These are phyloP conservation scores for Campylorhamphus procurvoides DNA, from an alignment of 2,113 vertebrate genomes.

Conservation along the genomic window DNA sequence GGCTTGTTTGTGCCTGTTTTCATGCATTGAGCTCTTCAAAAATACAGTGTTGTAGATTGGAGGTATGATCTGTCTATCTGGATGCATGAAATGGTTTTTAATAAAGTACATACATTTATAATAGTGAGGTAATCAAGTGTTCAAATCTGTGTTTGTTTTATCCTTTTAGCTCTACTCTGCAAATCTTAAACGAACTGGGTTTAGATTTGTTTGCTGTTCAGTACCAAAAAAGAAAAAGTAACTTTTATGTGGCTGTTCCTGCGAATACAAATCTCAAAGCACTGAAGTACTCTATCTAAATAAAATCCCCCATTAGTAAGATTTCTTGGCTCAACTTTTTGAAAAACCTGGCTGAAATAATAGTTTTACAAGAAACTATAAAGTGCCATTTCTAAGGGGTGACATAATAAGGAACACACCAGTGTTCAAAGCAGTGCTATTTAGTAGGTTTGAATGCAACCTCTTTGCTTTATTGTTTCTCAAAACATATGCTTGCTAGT, in stretches of 20 bases:
- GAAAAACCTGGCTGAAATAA: neutral
- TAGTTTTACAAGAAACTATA: neutral
- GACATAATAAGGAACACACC: neutral
- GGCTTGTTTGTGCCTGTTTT: neutral
- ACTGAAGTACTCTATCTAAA: neutral
- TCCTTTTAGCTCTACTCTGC: neutral
- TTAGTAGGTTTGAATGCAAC: neutral
- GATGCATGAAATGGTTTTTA: neutral
- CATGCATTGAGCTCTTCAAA: neutral
- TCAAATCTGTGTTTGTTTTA: neutral
- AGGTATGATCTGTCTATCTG: neutral
- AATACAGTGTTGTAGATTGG: neutral
- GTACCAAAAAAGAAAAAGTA: neutral
- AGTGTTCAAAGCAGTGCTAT: neutral
- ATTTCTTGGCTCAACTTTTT: neutral
- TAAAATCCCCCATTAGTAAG: neutral
- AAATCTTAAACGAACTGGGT: neutral
- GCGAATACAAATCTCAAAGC: neutral
- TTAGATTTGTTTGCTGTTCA: neutral
- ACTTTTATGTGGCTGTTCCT: neutral
- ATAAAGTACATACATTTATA: neutral
- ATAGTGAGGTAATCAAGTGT: neutral
- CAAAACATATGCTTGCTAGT: neutral
- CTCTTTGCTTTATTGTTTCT: neutral
- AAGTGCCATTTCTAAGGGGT: neutral